A percentile compares a stretch with the other conserved stretches of the same genome.
Conservation (phyloP, 1,140 invertebrate genomes). For the Cydia strobilella region DNA sequence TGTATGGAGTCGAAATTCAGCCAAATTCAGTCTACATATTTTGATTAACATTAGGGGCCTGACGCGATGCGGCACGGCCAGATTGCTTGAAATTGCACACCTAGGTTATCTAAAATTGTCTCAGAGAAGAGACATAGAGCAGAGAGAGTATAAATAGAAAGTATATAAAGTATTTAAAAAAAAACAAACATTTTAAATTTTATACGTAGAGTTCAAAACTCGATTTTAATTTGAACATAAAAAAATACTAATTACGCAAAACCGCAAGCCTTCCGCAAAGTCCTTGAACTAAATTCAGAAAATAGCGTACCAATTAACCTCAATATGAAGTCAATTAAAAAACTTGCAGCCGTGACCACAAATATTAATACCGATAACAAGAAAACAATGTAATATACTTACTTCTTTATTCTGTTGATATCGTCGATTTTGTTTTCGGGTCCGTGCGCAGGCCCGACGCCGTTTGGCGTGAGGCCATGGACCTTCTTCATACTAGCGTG, state of each 20-base stretch:
- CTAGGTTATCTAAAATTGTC: no score
- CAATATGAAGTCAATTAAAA: slow-evolving; percentile 15
- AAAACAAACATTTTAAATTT: no score
- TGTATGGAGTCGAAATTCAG: no score
- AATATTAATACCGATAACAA: neutral
- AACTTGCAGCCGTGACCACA: slow-evolving; percentile 11
- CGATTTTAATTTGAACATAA: neutral
- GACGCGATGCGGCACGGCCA: no score
- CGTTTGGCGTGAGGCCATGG: slow-evolving; percentile 65
- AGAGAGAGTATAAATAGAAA: no score
- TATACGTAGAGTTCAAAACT: no score
- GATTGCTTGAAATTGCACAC: no score
- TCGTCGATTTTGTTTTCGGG: slow-evolving; percentile 55
- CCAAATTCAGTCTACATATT: no score
- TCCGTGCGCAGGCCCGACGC: slow-evolving; percentile 56
- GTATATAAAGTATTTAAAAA: no score
- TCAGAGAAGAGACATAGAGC: no score
- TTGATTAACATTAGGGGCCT: no score
- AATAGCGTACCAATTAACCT: slow-evolving; percentile 23
- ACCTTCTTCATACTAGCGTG: slow-evolving; percentile 70
- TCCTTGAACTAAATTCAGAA: slow-evolving; percentile 27
- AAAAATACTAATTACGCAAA: slow-evolving; percentile 15
- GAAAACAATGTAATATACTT: slow-evolving; percentile 43
- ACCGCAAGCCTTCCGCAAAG: neutral
- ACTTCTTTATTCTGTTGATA: slow-evolving; percentile 65